phyloP scores from a whole-genome alignment of 2,797 vertebrate genomes.

The Cyclopterus lumpus region DNA sequence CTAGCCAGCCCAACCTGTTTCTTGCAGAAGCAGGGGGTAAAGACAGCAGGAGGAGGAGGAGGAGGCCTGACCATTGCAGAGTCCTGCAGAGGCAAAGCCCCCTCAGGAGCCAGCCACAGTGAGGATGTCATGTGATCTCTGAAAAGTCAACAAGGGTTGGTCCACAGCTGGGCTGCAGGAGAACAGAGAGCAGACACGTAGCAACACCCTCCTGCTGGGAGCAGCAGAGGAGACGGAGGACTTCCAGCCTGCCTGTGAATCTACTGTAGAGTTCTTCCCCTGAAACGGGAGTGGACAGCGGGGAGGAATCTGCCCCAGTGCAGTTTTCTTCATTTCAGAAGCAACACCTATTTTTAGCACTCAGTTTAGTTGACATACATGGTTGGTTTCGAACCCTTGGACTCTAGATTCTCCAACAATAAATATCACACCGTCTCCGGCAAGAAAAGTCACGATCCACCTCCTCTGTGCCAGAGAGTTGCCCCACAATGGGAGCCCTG shows the following conservation, averaged over 20 bases:
- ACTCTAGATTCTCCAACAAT: constrained; percentile 9
- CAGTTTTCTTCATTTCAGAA: constrained; percentile 20
- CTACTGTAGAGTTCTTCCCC: constrained; percentile 36
- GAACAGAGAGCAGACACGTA: constrained; percentile 78
- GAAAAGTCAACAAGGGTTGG: constrained; percentile 84
- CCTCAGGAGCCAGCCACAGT: constrained; percentile 63
- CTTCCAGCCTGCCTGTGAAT: constrained; percentile 49
- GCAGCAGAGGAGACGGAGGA: constrained; percentile 58
- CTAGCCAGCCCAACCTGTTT: constrained; percentile 31
- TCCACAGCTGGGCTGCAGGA: constrained; percentile 79
- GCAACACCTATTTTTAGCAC: constrained; percentile 27
- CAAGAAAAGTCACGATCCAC: constrained; percentile 32
- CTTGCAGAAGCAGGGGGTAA: constrained; percentile 4
- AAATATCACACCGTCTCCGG: constrained; percentile 23
- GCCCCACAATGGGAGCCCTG: constrained; percentile 46
- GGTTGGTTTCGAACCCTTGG: constrained; percentile 1
- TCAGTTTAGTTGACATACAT: constrained; percentile 25
- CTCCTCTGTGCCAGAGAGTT: constrained; percentile 36
- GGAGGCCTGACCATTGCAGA: constrained; percentile 70
- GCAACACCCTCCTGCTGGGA: constrained; percentile 83
- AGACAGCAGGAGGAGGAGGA: constrained; percentile 23
- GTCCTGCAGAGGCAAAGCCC: constrained; percentile 63
- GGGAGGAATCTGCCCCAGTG: constrained; percentile 30
- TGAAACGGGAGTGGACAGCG: constrained; percentile 41
- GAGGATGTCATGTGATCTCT: constrained; percentile 85